Percentiles rank a stretch among this genome's conserved stretches.
phyloP scores from a whole-genome alignment of 2,888 invertebrate genomes.

The Luperina nickerlii region DNA sequence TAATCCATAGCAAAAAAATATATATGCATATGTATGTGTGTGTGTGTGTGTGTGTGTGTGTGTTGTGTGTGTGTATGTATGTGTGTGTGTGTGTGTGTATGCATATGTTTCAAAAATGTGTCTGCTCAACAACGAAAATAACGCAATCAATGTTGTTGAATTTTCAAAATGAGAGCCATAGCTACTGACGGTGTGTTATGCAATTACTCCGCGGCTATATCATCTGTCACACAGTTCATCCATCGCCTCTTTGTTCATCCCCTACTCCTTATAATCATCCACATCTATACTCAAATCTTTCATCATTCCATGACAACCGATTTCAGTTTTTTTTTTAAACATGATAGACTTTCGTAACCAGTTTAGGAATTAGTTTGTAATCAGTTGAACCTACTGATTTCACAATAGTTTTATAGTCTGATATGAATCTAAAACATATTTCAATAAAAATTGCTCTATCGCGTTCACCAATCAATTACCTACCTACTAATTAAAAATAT shows the following conservation, averaged over 20 bases:
- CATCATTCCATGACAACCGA: background rate
- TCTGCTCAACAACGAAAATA: no score
- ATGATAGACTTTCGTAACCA: background rate
- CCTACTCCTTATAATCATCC: background rate
- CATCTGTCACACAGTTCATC: background rate
- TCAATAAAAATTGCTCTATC: slow-evolving; percentile 3
- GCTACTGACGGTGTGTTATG: no score
- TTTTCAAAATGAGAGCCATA: no score
- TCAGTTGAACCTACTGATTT: background rate
- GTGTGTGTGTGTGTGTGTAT: no score
- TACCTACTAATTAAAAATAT: background rate
- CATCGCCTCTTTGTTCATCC: background rate
- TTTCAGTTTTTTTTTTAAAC: background rate
- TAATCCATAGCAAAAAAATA: no score
- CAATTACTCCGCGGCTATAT: background rate
- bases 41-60: no score
- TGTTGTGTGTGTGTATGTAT: no score
- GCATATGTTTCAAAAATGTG: no score
- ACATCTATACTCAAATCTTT: background rate
- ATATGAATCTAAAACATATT: background rate
- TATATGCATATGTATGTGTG: no score
- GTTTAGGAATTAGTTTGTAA: no score
- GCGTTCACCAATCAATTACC: background rate
- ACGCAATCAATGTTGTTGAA: no score
- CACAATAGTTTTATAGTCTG: background rate